Evolutionary conservation across 2,888 invertebrate genomes (phyloP).

Genomic region (Rhamphomyia laevipes): DNA sequence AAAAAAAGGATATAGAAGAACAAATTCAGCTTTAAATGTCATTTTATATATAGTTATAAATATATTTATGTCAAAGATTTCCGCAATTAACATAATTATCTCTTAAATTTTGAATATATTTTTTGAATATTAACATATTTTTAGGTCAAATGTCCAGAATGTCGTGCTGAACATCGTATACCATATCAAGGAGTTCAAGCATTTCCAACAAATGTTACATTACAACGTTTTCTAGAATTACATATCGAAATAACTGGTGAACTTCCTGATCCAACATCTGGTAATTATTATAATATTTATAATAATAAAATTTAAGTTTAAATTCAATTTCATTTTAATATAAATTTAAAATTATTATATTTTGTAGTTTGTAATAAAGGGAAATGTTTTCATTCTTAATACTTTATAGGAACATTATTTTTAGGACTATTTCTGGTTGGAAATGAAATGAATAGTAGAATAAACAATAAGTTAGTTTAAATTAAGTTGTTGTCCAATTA

Average conservation of each 20-base stretch:
- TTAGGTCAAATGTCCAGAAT: conserved; percentile 95
- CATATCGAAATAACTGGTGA: conserved; percentile 89
- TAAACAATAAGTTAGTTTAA: no score
- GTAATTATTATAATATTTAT: conserved; percentile 20
- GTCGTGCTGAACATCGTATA: conserved; percentile 91
- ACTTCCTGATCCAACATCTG: conserved; percentile 80
- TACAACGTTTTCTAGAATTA: conserved; percentile 87
- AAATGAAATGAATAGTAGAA: no score
- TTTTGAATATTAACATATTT: conserved; percentile 15
- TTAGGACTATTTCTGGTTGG: no score
- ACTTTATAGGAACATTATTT: no score
- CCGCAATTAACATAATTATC: not conserved
- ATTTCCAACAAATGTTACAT: conserved; percentile 91
- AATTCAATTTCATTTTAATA: not conserved
- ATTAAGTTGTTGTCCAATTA: no score
- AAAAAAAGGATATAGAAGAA: no score
- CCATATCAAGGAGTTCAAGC: conserved; percentile 90
- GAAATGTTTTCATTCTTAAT: no score
- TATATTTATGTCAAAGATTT: not conserved
- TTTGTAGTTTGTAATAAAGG: no score
- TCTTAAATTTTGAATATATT: no score
- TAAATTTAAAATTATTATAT: not conserved
- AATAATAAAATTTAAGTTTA: not conserved
- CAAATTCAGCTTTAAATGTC: no score
- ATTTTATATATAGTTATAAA: no score